phyloP scores from a whole-genome alignment of 2,113 vertebrate species.

The Notarius lentiginosus region DNA sequence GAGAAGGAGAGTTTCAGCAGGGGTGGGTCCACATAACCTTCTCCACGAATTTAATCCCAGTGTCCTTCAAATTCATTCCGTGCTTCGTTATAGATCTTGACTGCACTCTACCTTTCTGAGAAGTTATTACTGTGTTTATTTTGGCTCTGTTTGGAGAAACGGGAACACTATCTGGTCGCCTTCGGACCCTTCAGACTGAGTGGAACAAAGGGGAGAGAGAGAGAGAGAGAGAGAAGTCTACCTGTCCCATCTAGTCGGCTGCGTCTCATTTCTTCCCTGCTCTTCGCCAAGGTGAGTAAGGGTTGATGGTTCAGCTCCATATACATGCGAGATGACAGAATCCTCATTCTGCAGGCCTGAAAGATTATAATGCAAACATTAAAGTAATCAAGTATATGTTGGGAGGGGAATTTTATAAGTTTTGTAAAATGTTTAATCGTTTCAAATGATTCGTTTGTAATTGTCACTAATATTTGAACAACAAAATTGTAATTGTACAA shows the following conservation, averaged over 20 bases:
- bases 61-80: slow-evolving; percentile 56
- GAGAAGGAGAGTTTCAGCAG: slow-evolving; percentile 52
- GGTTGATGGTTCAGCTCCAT: slow-evolving; percentile 45
- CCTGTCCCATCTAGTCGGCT: slow-evolving; percentile 64
- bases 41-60: slow-evolving; percentile 58
- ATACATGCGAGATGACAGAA: slow-evolving; percentile 32
- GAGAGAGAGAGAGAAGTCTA: slow-evolving; percentile 40
- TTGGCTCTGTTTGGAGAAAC: background rate
- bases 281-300: slow-evolving; percentile 72
- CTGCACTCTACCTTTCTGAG: background rate
- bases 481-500: too few species aligned
- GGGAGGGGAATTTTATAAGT: background rate
- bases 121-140: background rate
- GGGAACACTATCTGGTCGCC: slow-evolving; percentile 2
- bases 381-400: background rate
- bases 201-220: background rate
- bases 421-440: background rate
- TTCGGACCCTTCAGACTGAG: background rate
- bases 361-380: too few species aligned
- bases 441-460: background rate
- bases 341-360: slow-evolving; percentile 9
- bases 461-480: too few species aligned
- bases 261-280: slow-evolving; percentile 56
- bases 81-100: background rate
- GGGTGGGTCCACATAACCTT: slow-evolving; percentile 60